Evolutionary conservation across 2,797 vertebrate genomes (phyloP).

Genomic region (Caiman crocodilus): DNA sequence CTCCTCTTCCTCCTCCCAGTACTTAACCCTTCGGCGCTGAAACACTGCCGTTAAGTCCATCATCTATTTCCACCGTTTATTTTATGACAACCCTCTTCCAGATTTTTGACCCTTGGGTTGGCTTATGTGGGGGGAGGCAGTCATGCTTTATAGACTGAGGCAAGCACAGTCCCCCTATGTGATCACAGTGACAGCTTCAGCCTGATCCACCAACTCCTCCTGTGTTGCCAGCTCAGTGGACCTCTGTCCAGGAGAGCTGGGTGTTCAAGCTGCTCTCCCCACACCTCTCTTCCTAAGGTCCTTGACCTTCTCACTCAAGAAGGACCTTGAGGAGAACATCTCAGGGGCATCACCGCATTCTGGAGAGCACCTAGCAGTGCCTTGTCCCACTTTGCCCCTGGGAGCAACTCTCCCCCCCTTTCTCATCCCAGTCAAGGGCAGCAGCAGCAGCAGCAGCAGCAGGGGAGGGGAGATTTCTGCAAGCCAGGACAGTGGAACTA

Average conservation of each 20-base stretch:
- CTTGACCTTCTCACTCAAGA: not conserved
- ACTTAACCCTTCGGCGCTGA: not conserved
- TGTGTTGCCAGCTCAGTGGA: not conserved
- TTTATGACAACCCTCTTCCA: not conserved
- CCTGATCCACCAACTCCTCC: not conserved
- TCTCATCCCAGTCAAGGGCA: not conserved
- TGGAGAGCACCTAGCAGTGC: not conserved
- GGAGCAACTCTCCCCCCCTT: not conserved
- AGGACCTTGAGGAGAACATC: not conserved
- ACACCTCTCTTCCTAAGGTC: not conserved
- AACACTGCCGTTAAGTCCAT: not conserved
- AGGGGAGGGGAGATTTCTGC: not conserved
- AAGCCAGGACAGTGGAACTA: conserved; percentile 31
- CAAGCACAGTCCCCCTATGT: not conserved
- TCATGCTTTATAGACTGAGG: not conserved
- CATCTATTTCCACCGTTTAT: not conserved
- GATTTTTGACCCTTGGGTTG: not conserved
- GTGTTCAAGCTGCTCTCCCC: not conserved
- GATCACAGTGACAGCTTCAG: not conserved
- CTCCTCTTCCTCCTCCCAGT: not conserved
- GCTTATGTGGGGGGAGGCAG: not conserved
- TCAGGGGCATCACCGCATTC: not conserved
- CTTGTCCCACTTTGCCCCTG: not conserved
- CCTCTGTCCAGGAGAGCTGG: not conserved
- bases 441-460: not conserved